Evolutionary conservation across 2,888 invertebrate species (phyloP), one percentile per base, ranked within the genome.

Genomic region (Resseliella maxima): DNA sequence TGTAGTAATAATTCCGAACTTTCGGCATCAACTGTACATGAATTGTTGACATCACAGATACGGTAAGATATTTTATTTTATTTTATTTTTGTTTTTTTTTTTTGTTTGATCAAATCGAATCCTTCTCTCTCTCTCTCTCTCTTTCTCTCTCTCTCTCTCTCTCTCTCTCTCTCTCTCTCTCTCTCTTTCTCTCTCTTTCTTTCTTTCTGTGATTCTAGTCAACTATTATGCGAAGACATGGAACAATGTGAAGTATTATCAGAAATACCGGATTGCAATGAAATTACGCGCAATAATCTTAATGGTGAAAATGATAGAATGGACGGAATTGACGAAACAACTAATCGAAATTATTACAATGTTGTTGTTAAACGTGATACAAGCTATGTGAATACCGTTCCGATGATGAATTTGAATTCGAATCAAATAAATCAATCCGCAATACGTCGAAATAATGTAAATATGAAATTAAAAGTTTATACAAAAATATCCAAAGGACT

Each of bases 1-100:
- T 93, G 93, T 88, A 90, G 91, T 50, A 91, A 92, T 88, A 31
- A 15, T 27, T 64, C 41, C 10, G 27, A 64, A 24, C 41, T 24
- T 3, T 15, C 83, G 1, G 8, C 81, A 3, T 5, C 35, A 15
- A 36, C 35, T 18, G 15, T 35, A 35, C 81, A 81, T 0, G 35
- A 81, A 86, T 36, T 15, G 6, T 54, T 54, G 41, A 54, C 41
- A 3, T 41, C 83, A 83, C 86, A 59, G 2, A 81, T 86, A 31
- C 72, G 72, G 72, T 72, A 72, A 72, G 72, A 59, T 24, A 59
- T 18, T 46, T 50, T 18, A 50, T 3, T 50, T 50, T 18, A 50
- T 21, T 8, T 6, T 50, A 38, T 41, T 45, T 87, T 31, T 12
- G 50, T 86, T 35, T 21, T 83, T 41, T 27, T 54, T 85, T 86